Conservation (phyloP, 1,140 invertebrate species). For the Odontomachus brunneus region DNA sequence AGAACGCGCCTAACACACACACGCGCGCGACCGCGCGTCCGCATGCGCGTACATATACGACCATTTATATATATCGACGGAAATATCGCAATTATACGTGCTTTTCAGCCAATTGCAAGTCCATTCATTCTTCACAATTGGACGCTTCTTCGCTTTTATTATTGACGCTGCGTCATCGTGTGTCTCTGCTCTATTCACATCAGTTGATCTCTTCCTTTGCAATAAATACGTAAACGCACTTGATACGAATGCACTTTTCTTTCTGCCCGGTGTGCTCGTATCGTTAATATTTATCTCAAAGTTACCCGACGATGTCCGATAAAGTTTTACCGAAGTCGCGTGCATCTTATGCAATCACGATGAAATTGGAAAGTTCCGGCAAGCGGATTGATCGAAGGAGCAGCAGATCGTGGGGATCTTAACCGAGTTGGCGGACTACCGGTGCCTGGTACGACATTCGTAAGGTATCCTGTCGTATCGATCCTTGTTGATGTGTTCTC, state of each 20-base stretch:
- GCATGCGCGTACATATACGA: too few relatives aligned
- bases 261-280: neutral
- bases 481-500: conserved; percentile 38
- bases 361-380: conserved; percentile 55
- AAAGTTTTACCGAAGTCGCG: conserved; percentile 41
- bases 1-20: too few relatives aligned
- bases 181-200: too few relatives aligned
- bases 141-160: neutral
- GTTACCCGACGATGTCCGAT: conserved; percentile 39
- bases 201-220: neutral
- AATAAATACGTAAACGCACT: conserved; percentile 8
- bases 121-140: too few relatives aligned
- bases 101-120: too few relatives aligned
- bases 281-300: conserved; percentile 45
- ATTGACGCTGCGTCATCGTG: neutral
- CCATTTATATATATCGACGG: too few relatives aligned
- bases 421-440: conserved; percentile 43
- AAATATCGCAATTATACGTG: too few relatives aligned
- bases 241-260: neutral
- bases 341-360: conserved; percentile 62
- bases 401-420: conserved; percentile 46
- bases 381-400: conserved; percentile 1
- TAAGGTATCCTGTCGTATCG: conserved; percentile 5
- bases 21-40: too few relatives aligned
- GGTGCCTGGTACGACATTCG: conserved; percentile 14